phyloP scores from a whole-genome alignment of 2,888 invertebrate genomes.

The Seira musarum region DNA sequence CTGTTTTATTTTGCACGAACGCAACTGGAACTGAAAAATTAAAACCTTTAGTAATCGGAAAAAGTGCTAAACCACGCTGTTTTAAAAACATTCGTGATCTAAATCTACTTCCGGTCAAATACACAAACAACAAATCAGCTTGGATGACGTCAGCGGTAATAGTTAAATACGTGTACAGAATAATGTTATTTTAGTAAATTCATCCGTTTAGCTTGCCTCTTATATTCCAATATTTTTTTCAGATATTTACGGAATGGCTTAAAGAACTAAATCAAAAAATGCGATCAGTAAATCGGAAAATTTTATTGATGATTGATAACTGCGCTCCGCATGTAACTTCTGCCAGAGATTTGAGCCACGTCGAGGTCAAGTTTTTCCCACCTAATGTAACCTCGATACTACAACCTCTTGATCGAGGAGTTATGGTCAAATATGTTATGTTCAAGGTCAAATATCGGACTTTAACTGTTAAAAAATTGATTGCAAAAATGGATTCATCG shows the following conservation, averaged over 20 bases:
- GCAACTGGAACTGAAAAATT: conserved; percentile 50
- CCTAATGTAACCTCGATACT: conserved; percentile 48
- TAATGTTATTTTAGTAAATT: too few relatives aligned
- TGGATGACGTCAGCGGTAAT: conserved; percentile 46
- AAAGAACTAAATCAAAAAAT: conserved; percentile 41
- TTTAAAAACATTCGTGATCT: conserved; percentile 37
- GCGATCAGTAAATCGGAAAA: conserved; percentile 21
- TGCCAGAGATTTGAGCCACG: neutral
- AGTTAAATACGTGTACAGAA: too few relatives aligned
- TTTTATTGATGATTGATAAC: conserved; percentile 57
- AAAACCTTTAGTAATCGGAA: conserved; percentile 56
- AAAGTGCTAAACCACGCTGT: conserved; percentile 37
- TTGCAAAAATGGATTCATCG: conserved; percentile 4
- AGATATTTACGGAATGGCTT: conserved; percentile 54
- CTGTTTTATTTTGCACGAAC: conserved; percentile 54
- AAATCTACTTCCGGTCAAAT: conserved; percentile 16
- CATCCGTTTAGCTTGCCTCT: neutral
- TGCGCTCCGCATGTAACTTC: conserved; percentile 51
- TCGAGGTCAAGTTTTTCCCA: conserved; percentile 47
- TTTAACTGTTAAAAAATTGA: conserved; percentile 30
- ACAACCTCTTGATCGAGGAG: conserved; percentile 62
- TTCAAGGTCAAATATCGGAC: conserved; percentile 51
- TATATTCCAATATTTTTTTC: neutral
- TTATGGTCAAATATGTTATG: conserved; percentile 31
- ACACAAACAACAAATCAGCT: conserved; percentile 28